These are phyloP conservation scores for Empis stercorea DNA, from an alignment of 2,888 invertebrate genomes.

Conservation along the genomic window DNA sequence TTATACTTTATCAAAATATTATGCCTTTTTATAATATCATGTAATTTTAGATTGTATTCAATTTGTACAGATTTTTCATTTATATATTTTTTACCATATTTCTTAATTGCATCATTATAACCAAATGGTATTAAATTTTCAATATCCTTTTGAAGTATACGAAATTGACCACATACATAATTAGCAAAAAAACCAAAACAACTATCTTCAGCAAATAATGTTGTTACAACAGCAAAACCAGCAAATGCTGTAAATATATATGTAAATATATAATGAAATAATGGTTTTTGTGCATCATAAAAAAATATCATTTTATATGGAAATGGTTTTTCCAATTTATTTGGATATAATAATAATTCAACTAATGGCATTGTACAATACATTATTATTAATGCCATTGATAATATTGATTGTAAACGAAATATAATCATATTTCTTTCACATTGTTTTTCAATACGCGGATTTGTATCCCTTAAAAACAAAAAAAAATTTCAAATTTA, in stretches of 20 bases:
- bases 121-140: constrained; percentile 17
- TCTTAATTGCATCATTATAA: constrained; percentile 10
- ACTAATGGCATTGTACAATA: constrained; percentile 30
- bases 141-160: constrained; percentile 26
- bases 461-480: constrained; percentile 17
- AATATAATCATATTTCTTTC: constrained; percentile 24
- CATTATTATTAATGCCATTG: constrained; percentile 28
- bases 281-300: constrained; percentile 23
- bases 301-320: constrained; percentile 35
- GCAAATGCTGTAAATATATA: constrained; percentile 31
- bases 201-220: constrained; percentile 33
- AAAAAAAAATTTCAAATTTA: neutral
- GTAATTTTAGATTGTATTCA: constrained; percentile 16
- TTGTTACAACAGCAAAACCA: constrained; percentile 32
- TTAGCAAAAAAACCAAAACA: constrained; percentile 32
- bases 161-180: constrained; percentile 31
- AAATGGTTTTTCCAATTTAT: constrained; percentile 25
- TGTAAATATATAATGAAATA: constrained; percentile 24
- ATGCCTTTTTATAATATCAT: constrained; percentile 24
- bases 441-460: constrained; percentile 22
- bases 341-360: constrained; percentile 18
- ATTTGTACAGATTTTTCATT: constrained; percentile 11
- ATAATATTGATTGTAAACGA: constrained; percentile 25
- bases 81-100: constrained; percentile 4
- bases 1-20: constrained; percentile 26